phyloP scores from a whole-genome alignment of 1,140 invertebrate species.

The Physella acuta region DNA sequence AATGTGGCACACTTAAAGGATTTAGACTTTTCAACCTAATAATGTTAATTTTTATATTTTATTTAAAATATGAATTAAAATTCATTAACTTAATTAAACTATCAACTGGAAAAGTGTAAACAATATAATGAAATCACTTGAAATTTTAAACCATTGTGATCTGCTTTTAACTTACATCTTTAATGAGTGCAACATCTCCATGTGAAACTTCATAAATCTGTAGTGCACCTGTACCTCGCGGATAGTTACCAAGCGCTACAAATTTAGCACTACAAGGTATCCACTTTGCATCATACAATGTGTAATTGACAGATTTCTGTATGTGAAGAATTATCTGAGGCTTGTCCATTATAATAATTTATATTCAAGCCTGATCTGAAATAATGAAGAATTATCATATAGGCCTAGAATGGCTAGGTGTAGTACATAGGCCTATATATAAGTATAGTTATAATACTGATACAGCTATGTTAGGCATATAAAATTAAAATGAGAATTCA shows the following conservation, averaged over 20 bases:
- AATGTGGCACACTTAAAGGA: slow-evolving; percentile 93
- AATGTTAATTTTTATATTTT: no score
- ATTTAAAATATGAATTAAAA: no score
- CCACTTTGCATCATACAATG: slow-evolving; percentile 91
- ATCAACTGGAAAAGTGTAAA: no score
- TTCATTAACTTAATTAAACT: no score
- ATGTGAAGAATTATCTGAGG: slow-evolving; percentile 88
- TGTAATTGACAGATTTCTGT: slow-evolving; percentile 81
- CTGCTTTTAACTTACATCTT: slow-evolving; percentile 10
- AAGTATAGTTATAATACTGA: no score
- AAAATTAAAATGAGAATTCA: no score
- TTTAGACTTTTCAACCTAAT: slow-evolving; percentile 74
- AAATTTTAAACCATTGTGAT: neutral
- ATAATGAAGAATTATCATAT: no score
- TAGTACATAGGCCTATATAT: no score
- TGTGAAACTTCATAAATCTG: slow-evolving; percentile 28
- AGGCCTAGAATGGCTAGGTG: no score
- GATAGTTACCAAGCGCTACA: slow-evolving; percentile 79
- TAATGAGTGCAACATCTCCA: slow-evolving; percentile 17
- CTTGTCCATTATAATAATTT: slow-evolving; percentile 67
- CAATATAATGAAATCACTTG: no score
- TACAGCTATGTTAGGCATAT: no score
- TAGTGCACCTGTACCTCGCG: slow-evolving; percentile 52
- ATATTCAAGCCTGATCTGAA: no score
- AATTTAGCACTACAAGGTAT: slow-evolving; percentile 90